These are phyloP conservation scores for Palythoa grandiflora DNA, from an alignment of 92 coral and sea anemone genomes.

Conservation along the genomic window DNA sequence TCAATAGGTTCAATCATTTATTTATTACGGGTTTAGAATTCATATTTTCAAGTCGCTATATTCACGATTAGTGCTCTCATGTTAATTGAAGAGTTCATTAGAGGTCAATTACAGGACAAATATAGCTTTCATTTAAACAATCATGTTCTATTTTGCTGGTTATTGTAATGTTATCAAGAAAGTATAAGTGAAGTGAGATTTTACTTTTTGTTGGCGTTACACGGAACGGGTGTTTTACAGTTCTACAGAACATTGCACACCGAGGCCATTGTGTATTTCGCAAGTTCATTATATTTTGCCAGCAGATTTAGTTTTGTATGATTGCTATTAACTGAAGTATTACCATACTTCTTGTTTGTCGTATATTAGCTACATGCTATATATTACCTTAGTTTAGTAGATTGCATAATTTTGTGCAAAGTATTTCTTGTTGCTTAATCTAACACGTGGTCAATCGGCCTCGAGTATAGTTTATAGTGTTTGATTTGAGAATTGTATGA, in stretches of 20 bases:
- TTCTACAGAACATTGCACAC: slow-evolving; percentile 5
- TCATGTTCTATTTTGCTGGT: neutral
- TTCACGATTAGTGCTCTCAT: neutral
- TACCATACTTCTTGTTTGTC: slow-evolving; percentile 1
- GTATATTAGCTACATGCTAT: neutral
- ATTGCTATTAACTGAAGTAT: slow-evolving; percentile 1
- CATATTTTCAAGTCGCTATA: neutral
- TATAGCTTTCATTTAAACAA: neutral
- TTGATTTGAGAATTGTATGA: neutral
- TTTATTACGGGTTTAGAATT: neutral
- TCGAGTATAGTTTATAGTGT: neutral
- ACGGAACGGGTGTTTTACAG: neutral
- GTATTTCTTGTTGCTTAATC: neutral
- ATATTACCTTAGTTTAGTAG: neutral
- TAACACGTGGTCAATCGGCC: slow-evolving; percentile 8
- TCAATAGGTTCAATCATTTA: neutral
- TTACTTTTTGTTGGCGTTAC: slow-evolving; percentile 4
- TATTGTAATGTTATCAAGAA: neutral
- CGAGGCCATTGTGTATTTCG: neutral
- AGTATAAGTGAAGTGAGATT: neutral
- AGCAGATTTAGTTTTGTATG: slow-evolving; percentile 13
- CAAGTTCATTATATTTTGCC: slow-evolving; percentile 1
- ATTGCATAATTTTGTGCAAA: neutral
- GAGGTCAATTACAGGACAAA: neutral
- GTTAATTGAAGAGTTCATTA: neutral